Evolutionary conservation across 2,888 invertebrate species (phyloP), one percentile per base, ranked within the genome.

Genomic region (Calameuta idolon): DNA sequence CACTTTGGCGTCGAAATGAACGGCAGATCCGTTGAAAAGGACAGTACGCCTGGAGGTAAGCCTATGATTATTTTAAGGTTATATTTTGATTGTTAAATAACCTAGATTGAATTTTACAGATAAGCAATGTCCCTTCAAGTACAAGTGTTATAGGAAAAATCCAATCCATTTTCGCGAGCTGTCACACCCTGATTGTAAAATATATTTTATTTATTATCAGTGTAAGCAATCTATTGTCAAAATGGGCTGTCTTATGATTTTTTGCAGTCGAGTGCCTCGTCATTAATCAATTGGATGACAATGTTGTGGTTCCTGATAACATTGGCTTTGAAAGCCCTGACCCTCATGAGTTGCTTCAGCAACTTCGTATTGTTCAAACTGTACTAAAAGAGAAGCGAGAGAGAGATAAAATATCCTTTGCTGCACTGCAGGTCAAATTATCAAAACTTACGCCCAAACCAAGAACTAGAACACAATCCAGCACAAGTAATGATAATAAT

Each of bases 121-220:
- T 73, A 85, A 81, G 68, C 91, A 92, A 79, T 98, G 98, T 89
- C 95, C 94, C 30, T 97, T 96, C 90, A 96, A 95, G 11, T 94
- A 94, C 37, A 94, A 94, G 83, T 98, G 98, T 88, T 98, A 96
- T 87, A 93, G 98, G 76, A 94, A 95, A 86, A 98, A 97, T 92
- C 96, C 97, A 0, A 94, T 95, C 79, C 98, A 98, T 91, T 96
- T 97, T 81, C 93, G 93, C 80, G 96, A 97, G 90, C 97, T 94
- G 90, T 93, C 94, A 68, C 98, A 98, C 93, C 94, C 95, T 12
- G 96, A 97, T 88, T 93, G 97, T 97, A 93, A 94, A 94, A 82
- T 71, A 33, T 55, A 75, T 15, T 55, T 79, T 75, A 78, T 78
- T 78, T 74, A 12, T 9, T 76, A 37, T 31, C 69, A 74, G 75